Evolutionary conservation across 1,140 invertebrate species (phyloP), one percentile per base, ranked within the genome.

Genomic region (Lasioglossum albipes): DNA sequence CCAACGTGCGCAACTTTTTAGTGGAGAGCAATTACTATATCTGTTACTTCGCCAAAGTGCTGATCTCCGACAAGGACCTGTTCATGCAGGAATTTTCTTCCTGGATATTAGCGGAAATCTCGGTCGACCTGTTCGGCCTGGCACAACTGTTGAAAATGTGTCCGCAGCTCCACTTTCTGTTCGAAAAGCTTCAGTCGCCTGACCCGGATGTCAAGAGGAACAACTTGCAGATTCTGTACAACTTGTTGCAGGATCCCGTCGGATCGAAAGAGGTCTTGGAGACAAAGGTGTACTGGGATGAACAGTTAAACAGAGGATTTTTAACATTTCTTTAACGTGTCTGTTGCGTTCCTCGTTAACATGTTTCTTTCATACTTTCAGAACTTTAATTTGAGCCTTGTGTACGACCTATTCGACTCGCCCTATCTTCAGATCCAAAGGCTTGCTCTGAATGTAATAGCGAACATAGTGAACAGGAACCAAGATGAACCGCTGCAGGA

Each of bases 201-300:
- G 92, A 93, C 81, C 91, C 92, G 2, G 92, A 93, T 52, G 79
- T 93, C 0, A 90, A 89, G 61, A 91, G 83, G 65, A 92, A 93
- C 84, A 89, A 71, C 57, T 76, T 92, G 20, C 86, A 92, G 82
- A 93, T 93, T 27, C 45, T 92, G 7, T 75, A 82, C 41, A 91
- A 93, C 79, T 22, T 93, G 13, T 52, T 92, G 18, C 83, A 88
- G 73, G 91, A 93, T 84, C 82, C 87, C 2, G 13, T 59, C 12
- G 83, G 67, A 0, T 62, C 66, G 0, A 2, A 42, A 22, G 6
- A 41, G 42, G 82, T 85, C n/a, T 72, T 75, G 0, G 54, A 72
- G 13, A 31, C 66, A 22, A 59, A 85, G 79, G 84, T 85, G 66
- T 20, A 36, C 41, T 64, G 7, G 22, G 10, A 59, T 7, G 12